Evolutionary conservation across 2,797 vertebrate genomes (phyloP).

Genomic region (Tenualosa ilisha): DNA sequence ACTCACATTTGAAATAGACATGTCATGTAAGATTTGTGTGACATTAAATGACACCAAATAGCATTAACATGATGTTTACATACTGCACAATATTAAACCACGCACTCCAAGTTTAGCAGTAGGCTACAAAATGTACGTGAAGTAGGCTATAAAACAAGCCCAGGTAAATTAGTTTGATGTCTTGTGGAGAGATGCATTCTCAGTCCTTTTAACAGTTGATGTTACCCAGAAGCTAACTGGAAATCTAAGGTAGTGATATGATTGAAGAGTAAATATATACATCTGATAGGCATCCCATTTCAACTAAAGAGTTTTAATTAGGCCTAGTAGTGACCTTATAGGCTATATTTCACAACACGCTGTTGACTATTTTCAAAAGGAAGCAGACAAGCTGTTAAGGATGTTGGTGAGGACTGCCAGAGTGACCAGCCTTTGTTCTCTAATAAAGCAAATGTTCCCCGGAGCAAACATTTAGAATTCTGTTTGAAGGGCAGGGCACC

Average conservation of each 20-base stretch:
- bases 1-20: not conserved
- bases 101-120: no score
- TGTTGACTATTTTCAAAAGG: no score
- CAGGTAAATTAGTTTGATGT: no score
- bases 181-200: not conserved
- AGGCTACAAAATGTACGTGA: no score
- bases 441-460: not conserved
- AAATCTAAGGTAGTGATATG: not conserved
- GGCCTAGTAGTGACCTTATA: not conserved
- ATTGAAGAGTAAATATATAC: not conserved
- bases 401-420: not conserved
- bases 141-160: no score
- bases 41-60: not conserved
- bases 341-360: not conserved
- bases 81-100: no score
- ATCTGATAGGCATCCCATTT: not conserved
- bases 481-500: not conserved
- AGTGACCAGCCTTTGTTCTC: not conserved
- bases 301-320: not conserved
- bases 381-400: not conserved
- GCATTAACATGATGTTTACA: not conserved
- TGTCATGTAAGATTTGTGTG: not conserved
- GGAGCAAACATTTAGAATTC: not conserved
- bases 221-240: not conserved
- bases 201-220: not conserved